Conservation (phyloP, 2,888 invertebrate genomes). For the Melikaiella ostensackeni region DNA sequence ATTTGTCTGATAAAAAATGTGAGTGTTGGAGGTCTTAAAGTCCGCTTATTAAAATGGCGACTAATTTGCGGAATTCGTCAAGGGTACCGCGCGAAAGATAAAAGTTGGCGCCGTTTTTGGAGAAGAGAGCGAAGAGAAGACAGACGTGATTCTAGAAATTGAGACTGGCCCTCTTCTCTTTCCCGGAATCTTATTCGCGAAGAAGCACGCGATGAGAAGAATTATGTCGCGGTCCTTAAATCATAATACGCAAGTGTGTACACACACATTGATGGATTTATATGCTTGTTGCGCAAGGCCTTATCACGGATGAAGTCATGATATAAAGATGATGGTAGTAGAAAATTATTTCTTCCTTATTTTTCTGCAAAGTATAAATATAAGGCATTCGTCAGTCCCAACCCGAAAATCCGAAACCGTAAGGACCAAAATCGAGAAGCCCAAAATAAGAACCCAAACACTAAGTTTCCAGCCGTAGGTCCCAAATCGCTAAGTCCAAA, state of each 20-base stretch:
- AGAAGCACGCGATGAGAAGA: conserved; percentile 34
- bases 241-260: conserved; percentile 29
- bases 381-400: too few species aligned
- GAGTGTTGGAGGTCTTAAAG: conserved; percentile 30
- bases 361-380: too few species aligned
- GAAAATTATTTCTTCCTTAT: too few species aligned
- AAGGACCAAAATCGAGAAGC: too few species aligned
- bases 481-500: too few species aligned
- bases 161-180: conserved; percentile 33
- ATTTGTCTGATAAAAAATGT: neutral
- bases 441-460: too few species aligned
- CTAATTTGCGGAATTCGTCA: conserved; percentile 66
- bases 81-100: conserved; percentile 60
- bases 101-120: conserved; percentile 64
- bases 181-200: conserved; percentile 24
- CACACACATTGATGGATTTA: conserved; percentile 18
- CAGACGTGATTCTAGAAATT: conserved; percentile 34
- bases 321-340: neutral
- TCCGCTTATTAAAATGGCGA: conserved; percentile 70
- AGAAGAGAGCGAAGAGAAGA: conserved; percentile 19
- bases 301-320: conserved; percentile 22
- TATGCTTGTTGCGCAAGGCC: conserved; percentile 16
- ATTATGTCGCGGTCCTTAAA: conserved; percentile 35
- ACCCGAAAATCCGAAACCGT: too few species aligned
- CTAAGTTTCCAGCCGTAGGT: too few species aligned